Evolutionary conservation across 2,113 vertebrate genomes (phyloP), one percentile per base, ranked within the genome.

Genomic region (Spea bombifrons): DNA sequence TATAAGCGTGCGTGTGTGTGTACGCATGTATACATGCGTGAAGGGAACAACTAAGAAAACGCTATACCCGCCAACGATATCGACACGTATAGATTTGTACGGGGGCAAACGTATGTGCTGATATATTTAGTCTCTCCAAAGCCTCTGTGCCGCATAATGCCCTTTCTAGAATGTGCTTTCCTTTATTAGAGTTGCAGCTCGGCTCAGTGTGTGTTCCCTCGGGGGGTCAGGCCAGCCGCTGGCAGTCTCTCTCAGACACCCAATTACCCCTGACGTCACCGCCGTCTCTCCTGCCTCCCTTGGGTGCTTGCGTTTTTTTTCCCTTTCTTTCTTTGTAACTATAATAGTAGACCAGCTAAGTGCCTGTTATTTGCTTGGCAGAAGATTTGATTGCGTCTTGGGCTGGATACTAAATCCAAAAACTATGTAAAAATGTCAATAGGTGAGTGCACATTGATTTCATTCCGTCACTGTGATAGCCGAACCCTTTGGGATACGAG

Each of bases 221-320:
- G 78, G 94, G 94, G 94, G 90, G 88, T 89, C 90, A 88, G 94
- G 94, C 93, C 94, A 94, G 96, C 94, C 94, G 88, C 92, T 94
- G 95, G 94, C 94, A 95, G 92, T 94, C 94, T 93, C 93, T 95
- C 94, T 93, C 94, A 94, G 92, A 94, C 96, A 94, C 94, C 90
- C 92, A 94, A 94, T 94, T 93, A 91, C 93, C 94, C 92, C 93
- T 98, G 95, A 95, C 95, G 94, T 98, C 95, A 97, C 93, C 88
- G 93, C 92, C 89, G 92, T 95, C 94, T 88, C 88, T 94, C 94
- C 92, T 86, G 93, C 78, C 93, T 98, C 96, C 96, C 96, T 93
- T 95, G 96, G 95, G 96, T 94, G 95, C 95, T 90, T 88, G 89
- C 91, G 92, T 92, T 92, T 92, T 91, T 91, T 91, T 91, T 91